Base-by-base conservation (phyloP, 1,140 invertebrate species). In the Temnothorax curvispinosus region DNA sequence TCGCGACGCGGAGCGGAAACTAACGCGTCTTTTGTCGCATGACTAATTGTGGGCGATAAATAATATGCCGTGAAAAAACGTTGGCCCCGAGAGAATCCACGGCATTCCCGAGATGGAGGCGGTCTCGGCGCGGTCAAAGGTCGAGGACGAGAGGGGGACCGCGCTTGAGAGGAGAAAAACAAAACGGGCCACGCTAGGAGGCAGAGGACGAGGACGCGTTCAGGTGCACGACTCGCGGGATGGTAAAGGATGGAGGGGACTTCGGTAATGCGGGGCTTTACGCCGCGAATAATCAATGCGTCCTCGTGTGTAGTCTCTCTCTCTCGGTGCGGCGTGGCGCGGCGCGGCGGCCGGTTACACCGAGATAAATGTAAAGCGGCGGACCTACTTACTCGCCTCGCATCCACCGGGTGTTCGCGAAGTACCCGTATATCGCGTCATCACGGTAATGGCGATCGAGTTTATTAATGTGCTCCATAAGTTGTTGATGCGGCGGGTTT, bases 1-100 rank as follows among this genome's bases (percentile, higher is more conserved):
- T n/a, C 78, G 74, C 52, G 52, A 52, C 72, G 52, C 64, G 77
- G 64, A 47, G 47, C 47, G 77, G 80, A 87, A 87, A 87, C 87
- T 77, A 88, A 88, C 86, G 32, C 91, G 86, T 90, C 91, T 91
- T 91, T 91, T 91, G 90, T 91, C 91, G 90, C 90, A 86, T 91
- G 90, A 91, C 91, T 91, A 91, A 91, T 91, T 87, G 87, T 81
- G 56, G 75, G 15, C 84, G 88, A 91, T 91, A 81, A 90, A 90
- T 90, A 91, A 91, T 82, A 56, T 32, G 58, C 52, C 58, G 44
- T 21, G 86, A 58, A 86, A 88, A 91, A 90, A 88, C 41, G 44
- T 32, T 44, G 81, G 38, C 32, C 74, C 72, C 72, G 44, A 75
- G 69, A 75, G 80, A 62, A 78, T 81, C 67, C 56, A 41, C 32